Evolutionary conservation across 2,113 vertebrate species (phyloP).

Genomic region (Gadus chalcogrammus): DNA sequence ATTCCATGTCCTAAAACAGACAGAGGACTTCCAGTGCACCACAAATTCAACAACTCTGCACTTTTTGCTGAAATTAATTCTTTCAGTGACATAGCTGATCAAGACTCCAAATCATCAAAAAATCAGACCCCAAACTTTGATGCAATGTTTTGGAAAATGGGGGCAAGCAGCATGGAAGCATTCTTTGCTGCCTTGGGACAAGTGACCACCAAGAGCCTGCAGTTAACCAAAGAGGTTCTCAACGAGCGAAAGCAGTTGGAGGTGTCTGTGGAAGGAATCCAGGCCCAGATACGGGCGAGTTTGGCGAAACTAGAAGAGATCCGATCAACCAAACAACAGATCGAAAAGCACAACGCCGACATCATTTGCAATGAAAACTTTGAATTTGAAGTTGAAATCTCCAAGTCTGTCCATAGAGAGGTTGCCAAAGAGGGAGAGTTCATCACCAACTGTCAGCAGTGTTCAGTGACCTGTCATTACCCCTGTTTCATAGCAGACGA

Average conservation of each 20-base stretch:
- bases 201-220: constrained; percentile 21
- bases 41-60: too few species aligned
- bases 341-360: constrained; percentile 20
- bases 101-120: too few species aligned
- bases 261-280: not conserved
- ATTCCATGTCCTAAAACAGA: too few species aligned
- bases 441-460: constrained; percentile 55
- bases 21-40: too few species aligned
- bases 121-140: too few species aligned
- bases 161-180: not conserved
- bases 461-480: constrained; percentile 52
- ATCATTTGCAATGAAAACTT: constrained; percentile 19
- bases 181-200: constrained; percentile 9
- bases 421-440: constrained; percentile 29
- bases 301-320: constrained; percentile 27
- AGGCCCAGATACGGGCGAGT: constrained; percentile 9
- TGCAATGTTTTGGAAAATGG: not conserved
- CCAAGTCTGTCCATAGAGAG: constrained; percentile 9
- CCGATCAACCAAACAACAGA: not conserved
- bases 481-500: constrained; percentile 33
- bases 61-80: too few species aligned
- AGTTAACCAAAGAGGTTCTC: constrained; percentile 5
- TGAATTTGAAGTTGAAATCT: constrained; percentile 35
- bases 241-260: not conserved
- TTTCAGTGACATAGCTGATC: too few species aligned